A percentile compares a stretch with the other conserved stretches of the same genome.
phyloP scores from a whole-genome alignment of 2,888 invertebrate genomes.

The Orthosia gothica region DNA sequence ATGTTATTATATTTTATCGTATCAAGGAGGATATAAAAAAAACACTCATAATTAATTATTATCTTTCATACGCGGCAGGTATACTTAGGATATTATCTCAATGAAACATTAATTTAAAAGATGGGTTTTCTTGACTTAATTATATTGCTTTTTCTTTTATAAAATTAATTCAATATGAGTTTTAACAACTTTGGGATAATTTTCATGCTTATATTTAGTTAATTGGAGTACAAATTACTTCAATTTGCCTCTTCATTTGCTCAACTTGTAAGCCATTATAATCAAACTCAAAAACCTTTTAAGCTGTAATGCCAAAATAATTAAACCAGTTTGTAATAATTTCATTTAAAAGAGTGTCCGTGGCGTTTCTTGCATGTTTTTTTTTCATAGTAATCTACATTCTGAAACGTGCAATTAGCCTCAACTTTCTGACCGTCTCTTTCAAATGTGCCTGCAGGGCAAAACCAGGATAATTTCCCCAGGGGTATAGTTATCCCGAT shows the following conservation, averaged over 20 bases:
- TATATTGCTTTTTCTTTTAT: not conserved
- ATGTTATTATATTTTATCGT: slow-evolving; percentile 46
- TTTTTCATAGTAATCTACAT: not conserved
- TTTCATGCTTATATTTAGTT: not conserved
- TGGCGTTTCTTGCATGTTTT: too few species aligned
- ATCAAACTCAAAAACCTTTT: not conserved
- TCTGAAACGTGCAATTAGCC: not conserved
- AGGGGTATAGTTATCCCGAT: too few species aligned
- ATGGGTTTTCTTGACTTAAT: slow-evolving; percentile 16
- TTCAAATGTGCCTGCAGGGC: too few species aligned
- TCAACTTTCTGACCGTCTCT: too few species aligned
- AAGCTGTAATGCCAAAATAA: not conserved
- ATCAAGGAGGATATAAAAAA: slow-evolving; percentile 50
- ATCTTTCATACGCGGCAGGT: slow-evolving; percentile 35
- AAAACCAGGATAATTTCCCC: too few species aligned
- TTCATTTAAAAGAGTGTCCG: not conserved
- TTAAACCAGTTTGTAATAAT: not conserved
- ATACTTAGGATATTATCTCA: slow-evolving; percentile 25
- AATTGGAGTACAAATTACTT: not conserved
- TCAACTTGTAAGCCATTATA: not conserved
- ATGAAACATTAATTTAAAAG: slow-evolving; percentile 33
- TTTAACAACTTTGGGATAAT: slow-evolving; percentile 3
- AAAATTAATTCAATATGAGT: slow-evolving; percentile 16
- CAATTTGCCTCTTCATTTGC: not conserved
- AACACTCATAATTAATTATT: slow-evolving; percentile 49